These are phyloP conservation scores for Amblyornis subalaris DNA, from an alignment of 2,113 vertebrate genomes.

Conservation along the genomic window DNA sequence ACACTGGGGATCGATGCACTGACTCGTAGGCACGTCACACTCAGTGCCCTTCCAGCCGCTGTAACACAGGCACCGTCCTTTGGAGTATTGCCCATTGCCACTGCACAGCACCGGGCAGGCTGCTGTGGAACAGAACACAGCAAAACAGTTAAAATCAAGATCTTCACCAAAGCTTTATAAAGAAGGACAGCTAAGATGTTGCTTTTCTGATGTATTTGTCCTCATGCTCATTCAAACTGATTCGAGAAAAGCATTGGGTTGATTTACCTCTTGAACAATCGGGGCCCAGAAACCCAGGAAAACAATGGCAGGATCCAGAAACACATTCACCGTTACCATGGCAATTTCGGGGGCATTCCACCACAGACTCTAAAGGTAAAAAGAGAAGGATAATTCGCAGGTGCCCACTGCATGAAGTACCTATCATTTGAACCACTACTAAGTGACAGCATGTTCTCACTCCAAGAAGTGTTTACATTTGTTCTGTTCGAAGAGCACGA, in stretches of 20 bases:
- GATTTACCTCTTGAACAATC: slow-evolving; percentile 94
- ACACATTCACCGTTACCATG: slow-evolving; percentile 97
- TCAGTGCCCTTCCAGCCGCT: slow-evolving; percentile 97
- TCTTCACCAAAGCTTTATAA: neutral
- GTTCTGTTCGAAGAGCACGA: neutral
- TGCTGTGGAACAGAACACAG: slow-evolving; percentile 73
- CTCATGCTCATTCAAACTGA: neutral
- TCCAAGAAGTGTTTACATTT: neutral
- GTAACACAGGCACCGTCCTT: slow-evolving; percentile 95
- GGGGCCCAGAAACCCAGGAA: slow-evolving; percentile 93
- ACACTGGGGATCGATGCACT: slow-evolving; percentile 91
- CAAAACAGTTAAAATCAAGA: slow-evolving; percentile 6
- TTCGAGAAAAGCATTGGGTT: slow-evolving; percentile 6
- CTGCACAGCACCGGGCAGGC: slow-evolving; percentile 95
- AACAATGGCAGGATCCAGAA: slow-evolving; percentile 95
- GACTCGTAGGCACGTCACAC: slow-evolving; percentile 87
- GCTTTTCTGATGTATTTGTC: neutral
- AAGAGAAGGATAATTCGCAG: slow-evolving; percentile 23
- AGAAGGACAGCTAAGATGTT: neutral
- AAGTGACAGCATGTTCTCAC: neutral
- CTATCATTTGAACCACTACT: neutral
- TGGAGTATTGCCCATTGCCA: slow-evolving; percentile 94
- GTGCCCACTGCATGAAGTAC: neutral
- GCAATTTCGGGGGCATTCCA: slow-evolving; percentile 95
- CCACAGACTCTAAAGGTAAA: slow-evolving; percentile 85